phyloP scores from a whole-genome alignment of 2,113 vertebrate species.

The Tympanuchus pallidicinctus region DNA sequence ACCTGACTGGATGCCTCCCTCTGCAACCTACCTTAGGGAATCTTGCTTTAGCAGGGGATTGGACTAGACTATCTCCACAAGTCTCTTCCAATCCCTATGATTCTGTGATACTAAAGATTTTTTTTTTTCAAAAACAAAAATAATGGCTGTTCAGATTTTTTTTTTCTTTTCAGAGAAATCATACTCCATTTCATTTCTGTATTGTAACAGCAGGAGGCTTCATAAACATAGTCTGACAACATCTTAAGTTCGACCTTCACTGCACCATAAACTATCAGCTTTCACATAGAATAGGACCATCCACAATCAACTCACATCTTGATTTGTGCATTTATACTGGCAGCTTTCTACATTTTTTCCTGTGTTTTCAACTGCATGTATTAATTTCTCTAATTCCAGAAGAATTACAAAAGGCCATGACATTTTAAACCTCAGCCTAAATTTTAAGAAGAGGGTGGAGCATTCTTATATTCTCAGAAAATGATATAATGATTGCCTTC shows the following conservation, averaged over 20 bases:
- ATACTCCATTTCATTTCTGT: not conserved
- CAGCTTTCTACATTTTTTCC: not conserved
- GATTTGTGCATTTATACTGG: not conserved
- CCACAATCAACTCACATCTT: not conserved
- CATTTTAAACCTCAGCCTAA: not conserved
- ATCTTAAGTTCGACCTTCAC: not conserved
- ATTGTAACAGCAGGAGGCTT: not conserved
- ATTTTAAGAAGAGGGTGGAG: not conserved
- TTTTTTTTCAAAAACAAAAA: not conserved
- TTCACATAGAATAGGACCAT: not conserved
- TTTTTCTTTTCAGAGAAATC: not conserved
- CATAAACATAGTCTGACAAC: not conserved
- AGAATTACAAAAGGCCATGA: not conserved
- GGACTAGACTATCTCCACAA: too few species aligned
- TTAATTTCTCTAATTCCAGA: not conserved
- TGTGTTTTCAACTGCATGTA: not conserved
- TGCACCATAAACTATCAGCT: fast-evolving
- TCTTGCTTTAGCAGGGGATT: too few species aligned
- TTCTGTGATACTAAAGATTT: not conserved
- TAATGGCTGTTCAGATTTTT: not conserved
- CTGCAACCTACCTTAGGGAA: too few species aligned
- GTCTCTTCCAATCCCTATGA: too few species aligned
- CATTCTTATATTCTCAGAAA: not conserved
- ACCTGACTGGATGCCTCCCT: too few species aligned
- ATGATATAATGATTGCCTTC: not conserved